phyloP scores from a whole-genome alignment of 2,797 vertebrate genomes.

The Craterocephalus amniculus region DNA sequence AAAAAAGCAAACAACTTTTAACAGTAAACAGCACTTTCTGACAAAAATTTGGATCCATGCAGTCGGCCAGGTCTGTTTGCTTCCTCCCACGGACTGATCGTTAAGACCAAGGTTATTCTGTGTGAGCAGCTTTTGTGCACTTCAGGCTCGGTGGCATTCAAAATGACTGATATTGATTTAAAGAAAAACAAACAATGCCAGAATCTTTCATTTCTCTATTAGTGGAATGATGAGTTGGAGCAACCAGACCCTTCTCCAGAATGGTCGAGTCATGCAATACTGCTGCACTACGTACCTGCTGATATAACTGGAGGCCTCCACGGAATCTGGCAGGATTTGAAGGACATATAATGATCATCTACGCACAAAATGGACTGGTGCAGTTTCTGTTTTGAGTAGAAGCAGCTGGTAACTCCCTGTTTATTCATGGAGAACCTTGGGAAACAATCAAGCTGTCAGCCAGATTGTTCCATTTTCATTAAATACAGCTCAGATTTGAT shows the following conservation, averaged over 20 bases:
- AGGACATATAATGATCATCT: background rate
- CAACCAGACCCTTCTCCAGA: background rate
- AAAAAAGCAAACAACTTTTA: background rate
- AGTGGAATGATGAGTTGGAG: background rate
- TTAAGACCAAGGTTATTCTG: background rate
- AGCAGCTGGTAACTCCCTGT: background rate
- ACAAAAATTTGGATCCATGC: background rate
- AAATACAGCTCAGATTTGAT: background rate
- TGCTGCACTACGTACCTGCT: slow-evolving; percentile 12
- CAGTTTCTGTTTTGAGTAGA: background rate
- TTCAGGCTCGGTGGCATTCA: background rate
- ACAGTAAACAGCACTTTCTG: background rate
- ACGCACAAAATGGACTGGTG: background rate
- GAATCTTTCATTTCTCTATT: background rate
- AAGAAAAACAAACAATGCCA: background rate
- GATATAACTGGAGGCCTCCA: slow-evolving; percentile 1
- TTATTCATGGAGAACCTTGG: background rate
- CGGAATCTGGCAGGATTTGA: background rate
- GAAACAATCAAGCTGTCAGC: background rate
- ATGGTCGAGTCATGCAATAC: background rate
- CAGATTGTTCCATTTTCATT: background rate
- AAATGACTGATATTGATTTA: background rate
- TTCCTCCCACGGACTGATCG: background rate
- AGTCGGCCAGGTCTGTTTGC: background rate
- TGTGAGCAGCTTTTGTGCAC: background rate